phyloP scores from a whole-genome alignment of 2,113 vertebrate genomes.

The Crotalus viridis region DNA sequence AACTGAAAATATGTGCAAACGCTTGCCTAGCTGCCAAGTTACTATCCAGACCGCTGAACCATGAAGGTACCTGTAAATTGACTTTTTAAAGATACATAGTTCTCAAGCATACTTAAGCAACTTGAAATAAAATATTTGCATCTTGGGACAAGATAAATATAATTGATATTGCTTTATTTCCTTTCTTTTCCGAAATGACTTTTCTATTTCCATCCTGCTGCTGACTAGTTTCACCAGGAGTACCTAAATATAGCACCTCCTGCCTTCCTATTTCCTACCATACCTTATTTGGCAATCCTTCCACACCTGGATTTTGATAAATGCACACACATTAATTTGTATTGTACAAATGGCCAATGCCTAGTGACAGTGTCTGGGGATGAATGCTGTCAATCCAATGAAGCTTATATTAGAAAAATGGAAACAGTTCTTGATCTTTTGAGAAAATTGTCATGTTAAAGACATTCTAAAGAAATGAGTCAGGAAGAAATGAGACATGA shows the following conservation, averaged over 20 bases:
- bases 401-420: not conserved
- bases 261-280: not conserved
- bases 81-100: not conserved
- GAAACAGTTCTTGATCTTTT: not conserved
- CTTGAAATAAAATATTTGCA: not conserved
- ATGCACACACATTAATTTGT: not conserved
- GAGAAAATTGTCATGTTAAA: not conserved
- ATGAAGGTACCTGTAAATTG: not conserved
- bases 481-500: not conserved
- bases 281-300: not conserved
- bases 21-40: not conserved
- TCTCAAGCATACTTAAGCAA: not conserved
- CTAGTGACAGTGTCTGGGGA: not conserved
- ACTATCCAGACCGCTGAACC: not conserved
- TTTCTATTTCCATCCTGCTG: not conserved
- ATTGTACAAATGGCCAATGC: not conserved
- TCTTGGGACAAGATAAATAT: not conserved
- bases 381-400: not conserved
- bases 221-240: not conserved
- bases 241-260: not conserved
- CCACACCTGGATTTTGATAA: not conserved
- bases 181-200: not conserved
- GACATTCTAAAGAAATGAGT: accelerated
- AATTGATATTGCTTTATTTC: not conserved
- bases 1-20: not conserved